Base-by-base conservation (phyloP, 2,797 vertebrate species). In the Chromis chromis region DNA sequence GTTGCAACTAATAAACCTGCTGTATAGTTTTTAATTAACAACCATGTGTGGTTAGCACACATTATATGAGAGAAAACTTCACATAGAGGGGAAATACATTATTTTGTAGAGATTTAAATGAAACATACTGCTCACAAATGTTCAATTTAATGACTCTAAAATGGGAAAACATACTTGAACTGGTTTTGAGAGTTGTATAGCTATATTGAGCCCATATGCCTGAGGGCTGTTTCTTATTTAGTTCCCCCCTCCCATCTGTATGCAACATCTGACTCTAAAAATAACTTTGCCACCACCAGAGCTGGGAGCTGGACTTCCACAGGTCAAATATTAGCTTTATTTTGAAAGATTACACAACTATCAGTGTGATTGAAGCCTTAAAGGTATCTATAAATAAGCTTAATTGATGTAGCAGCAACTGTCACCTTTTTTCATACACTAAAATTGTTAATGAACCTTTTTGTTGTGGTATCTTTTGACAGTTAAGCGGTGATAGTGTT, bases 191-290 rank as follows among this genome's bases (percentile, higher is more conserved):
- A 63, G 50, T 59, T 70, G 24, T 28, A 36, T 67, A 42, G 17
- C 75, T 83, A 63, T 71, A 72, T 66, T 74, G 21, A 84, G 70
- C 21, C 33, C 28, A 54, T 67, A 48, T 69, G 17, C 62, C 67
- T 7, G 21, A 39, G 33, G 24, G 6, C 21, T 48, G 10, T 84
- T 84, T 87, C 84, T 79, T 71, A 72, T 76, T 79, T 74, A 74
- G 76, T 68, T 59, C 63, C 39, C 55, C 31, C 70, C 82, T 84
- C 62, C 72, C 62, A 1, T 88, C 70, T 65, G 61, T 82, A 73
- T 70, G 71, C 79, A 91, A 77, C 86, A 83, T 89, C 66, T 68
- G 56, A 52, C 70, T 61, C 88, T 93, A 92, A 86, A 93, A 90
- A 93, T 91, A 93, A 70, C 76, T 53, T 80, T 12, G 19, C 58